phyloP scores from a whole-genome alignment of 2,888 invertebrate species.

The Cheilosia pagana region DNA sequence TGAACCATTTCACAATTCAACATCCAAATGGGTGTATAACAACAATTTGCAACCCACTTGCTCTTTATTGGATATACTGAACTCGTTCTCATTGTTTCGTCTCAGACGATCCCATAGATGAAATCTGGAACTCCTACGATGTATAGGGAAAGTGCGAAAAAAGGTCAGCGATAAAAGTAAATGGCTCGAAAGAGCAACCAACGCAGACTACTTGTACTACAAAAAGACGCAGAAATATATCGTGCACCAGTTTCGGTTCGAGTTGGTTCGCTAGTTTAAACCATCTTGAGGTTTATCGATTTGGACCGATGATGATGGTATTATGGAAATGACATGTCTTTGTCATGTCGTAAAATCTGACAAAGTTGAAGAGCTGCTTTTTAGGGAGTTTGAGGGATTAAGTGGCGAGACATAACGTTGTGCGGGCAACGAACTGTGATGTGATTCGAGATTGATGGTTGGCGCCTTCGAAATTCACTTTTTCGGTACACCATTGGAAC shows the following conservation, averaged over 20 bases:
- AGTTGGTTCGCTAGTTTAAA: background rate
- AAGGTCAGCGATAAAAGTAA: conserved; percentile 35
- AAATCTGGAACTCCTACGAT: background rate
- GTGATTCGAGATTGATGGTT: too few relatives aligned
- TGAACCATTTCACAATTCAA: background rate
- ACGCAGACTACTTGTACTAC: conserved; percentile 2
- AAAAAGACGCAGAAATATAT: background rate
- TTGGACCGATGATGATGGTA: background rate
- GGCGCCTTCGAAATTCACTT: too few relatives aligned
- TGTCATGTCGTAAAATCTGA: background rate
- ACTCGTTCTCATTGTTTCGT: conserved; percentile 6
- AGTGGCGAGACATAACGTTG: too few relatives aligned
- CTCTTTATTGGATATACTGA: conserved; percentile 22
- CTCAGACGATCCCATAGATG: background rate
- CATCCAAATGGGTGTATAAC: background rate
- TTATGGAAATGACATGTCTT: background rate
- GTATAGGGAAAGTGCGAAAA: background rate
- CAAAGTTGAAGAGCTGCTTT: too few relatives aligned
- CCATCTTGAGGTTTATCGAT: conserved; percentile 6
- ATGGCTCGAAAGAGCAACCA: background rate
- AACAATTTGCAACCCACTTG: conserved; percentile 37
- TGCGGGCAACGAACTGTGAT: too few relatives aligned
- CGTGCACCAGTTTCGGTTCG: background rate
- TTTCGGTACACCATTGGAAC: too few relatives aligned
- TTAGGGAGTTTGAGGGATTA: too few relatives aligned